Evolutionary conservation across 2,888 invertebrate genomes (phyloP).

Genomic region (Phlogophora meticulosa): DNA sequence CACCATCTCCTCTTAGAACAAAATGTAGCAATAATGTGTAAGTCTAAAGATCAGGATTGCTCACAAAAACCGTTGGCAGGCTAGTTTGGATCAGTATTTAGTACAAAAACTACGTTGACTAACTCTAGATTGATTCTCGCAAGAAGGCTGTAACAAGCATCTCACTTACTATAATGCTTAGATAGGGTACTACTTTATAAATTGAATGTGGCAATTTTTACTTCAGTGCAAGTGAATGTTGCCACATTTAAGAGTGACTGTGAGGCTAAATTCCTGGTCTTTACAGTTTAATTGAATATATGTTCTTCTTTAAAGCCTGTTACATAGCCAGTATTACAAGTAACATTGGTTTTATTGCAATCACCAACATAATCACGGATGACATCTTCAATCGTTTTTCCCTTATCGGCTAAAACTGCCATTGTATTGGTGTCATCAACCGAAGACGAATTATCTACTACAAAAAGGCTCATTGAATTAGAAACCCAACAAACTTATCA

Average conservation of each 20-base stretch:
- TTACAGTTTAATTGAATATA: not conserved
- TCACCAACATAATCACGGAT: not conserved
- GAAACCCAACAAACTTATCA: constrained; percentile 7
- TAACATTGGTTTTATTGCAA: constrained; percentile 2
- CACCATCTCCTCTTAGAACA: constrained; percentile 40
- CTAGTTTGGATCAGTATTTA: constrained; percentile 27
- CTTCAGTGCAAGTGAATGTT: not conserved
- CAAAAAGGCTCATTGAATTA: constrained; percentile 24
- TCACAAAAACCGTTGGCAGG: constrained; percentile 41
- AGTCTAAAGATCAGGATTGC: constrained; percentile 38
- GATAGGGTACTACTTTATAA: not conserved
- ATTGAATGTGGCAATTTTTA: constrained; percentile 8
- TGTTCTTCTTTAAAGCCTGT: not conserved
- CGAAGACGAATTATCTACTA: not conserved
- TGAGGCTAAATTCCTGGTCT: not conserved
- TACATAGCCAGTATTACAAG: not conserved
- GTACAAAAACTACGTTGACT: constrained; percentile 50
- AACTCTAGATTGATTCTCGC: constrained; percentile 55
- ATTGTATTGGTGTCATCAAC: not conserved
- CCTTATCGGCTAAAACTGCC: not conserved
- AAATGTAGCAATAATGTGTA: constrained; percentile 44
- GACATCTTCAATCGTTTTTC: not conserved
- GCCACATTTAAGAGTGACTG: not conserved
- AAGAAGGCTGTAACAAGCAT: constrained; percentile 32
- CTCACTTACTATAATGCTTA: not conserved